Evolutionary conservation across 2,888 invertebrate genomes (phyloP).

Genomic region (Acleris emargana): DNA sequence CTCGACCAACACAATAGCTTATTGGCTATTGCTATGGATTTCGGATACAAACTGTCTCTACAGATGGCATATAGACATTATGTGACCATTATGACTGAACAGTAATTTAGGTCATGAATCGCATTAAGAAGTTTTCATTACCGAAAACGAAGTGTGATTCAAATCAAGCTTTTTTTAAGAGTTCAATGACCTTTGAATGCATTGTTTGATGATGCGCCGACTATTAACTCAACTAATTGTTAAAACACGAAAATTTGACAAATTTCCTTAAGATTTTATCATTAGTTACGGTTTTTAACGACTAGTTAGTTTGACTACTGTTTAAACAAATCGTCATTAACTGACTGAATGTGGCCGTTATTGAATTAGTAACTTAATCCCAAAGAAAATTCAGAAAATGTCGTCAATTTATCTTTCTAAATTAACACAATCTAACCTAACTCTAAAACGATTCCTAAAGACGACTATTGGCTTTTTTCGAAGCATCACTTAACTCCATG

Average conservation of each 20-base stretch:
- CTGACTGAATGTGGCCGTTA: no score
- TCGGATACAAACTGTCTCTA: conserved; percentile 2
- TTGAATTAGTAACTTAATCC: no score
- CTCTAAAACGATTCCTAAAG: background rate
- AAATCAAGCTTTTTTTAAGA: conserved; percentile 5
- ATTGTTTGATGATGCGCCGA: background rate
- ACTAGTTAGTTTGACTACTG: no score
- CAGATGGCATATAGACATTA: conserved; percentile 1
- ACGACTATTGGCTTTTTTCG: background rate
- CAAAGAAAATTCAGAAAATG: no score
- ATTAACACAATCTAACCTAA: no score
- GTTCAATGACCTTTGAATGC: conserved; percentile 11
- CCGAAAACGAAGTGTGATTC: conserved; percentile 20
- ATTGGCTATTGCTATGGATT: conserved; percentile 1
- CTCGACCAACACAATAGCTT: conserved; percentile 4
- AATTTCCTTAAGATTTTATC: no score
- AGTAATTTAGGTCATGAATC: conserved; percentile 11
- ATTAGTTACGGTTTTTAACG: no score
- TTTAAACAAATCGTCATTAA: no score
- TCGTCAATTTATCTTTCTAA: no score
- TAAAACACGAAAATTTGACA: no score
- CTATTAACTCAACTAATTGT: no score
- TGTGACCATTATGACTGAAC: conserved; percentile 3
- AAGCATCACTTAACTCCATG: conserved; percentile 2
- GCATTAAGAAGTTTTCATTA: conserved; percentile 14